Evolutionary conservation across 1,140 invertebrate species (phyloP), one percentile per base, ranked within the genome.

Genomic region (Anthonomus grandis): DNA sequence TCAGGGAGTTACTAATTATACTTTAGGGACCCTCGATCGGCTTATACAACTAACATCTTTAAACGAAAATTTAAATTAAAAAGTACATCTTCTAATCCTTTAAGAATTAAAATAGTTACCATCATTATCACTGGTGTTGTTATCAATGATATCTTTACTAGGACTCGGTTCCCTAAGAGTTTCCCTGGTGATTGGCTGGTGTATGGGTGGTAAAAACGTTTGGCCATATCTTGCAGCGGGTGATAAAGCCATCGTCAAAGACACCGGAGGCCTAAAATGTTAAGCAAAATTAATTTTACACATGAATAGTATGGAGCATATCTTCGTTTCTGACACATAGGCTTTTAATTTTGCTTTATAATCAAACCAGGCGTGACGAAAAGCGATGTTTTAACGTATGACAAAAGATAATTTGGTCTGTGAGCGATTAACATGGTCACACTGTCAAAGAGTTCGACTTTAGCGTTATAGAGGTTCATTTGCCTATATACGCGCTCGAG

Each of bases 241-340:
- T 1, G 78, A 80, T 3, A 81, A 53, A 34, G 79, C 79, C 77
- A 81, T 79, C 0, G 78, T 79, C 0, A 81, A 64, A 0, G 80
- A 80, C 2, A 81, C 79, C 21, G 79, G 79, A 8, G 80, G 80
- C 62, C 76, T 79, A 66, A 51, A 73, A 67, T 21, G 1, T 34
- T 34, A 1, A n/a, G n/a, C n/a, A n/a, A 34, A 34, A 34, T 34
- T 13, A 13, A 34, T 34, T 34, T 34, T 34, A 13, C 31, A 34
- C 31, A 34, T 34, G 10, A 34, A 13, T 13, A 10, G 15, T 34
- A 10, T 2, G 15, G n/a, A n/a, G n/a, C n/a, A n/a, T n/a, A n/a
- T n/a, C n/a, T n/a, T n/a, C n/a, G n/a, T n/a, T n/a, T n/a, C n/a
- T n/a, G n/a, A n/a, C n/a, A n/a, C n/a, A n/a, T n/a, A n/a, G n/a